Evolutionary conservation across 2,113 vertebrate genomes (phyloP).

Genomic region (Pseudorectes ferrugineus): DNA sequence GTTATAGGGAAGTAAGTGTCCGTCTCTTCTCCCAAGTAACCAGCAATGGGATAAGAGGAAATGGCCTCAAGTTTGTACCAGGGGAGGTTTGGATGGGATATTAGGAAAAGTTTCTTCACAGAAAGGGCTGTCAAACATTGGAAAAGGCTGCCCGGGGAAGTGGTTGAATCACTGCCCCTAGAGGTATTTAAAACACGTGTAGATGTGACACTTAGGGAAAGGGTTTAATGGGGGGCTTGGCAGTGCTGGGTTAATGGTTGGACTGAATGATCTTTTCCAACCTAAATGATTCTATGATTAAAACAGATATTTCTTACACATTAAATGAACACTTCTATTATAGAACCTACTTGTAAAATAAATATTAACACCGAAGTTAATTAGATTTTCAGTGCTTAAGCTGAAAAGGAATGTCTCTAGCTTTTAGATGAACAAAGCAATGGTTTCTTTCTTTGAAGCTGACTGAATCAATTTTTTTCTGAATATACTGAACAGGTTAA

Average conservation of each 20-base stretch:
- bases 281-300: background rate
- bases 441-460: background rate
- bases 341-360: background rate
- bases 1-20: background rate
- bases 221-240: background rate
- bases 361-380: background rate
- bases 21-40: background rate
- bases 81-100: background rate
- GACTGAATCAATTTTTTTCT: background rate
- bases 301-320: background rate
- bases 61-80: background rate
- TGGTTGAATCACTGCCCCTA: background rate
- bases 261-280: background rate
- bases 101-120: background rate
- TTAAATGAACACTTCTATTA: background rate
- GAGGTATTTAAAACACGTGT: background rate
- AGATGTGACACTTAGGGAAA: background rate
- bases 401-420: background rate
- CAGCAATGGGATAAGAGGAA: rapidly evolving
- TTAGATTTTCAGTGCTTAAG: background rate
- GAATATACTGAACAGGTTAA: background rate
- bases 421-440: background rate
- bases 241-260: background rate
- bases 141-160: background rate
- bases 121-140: background rate